Conservation (phyloP, 2,113 vertebrate species). For the Pluvialis apricaria region DNA sequence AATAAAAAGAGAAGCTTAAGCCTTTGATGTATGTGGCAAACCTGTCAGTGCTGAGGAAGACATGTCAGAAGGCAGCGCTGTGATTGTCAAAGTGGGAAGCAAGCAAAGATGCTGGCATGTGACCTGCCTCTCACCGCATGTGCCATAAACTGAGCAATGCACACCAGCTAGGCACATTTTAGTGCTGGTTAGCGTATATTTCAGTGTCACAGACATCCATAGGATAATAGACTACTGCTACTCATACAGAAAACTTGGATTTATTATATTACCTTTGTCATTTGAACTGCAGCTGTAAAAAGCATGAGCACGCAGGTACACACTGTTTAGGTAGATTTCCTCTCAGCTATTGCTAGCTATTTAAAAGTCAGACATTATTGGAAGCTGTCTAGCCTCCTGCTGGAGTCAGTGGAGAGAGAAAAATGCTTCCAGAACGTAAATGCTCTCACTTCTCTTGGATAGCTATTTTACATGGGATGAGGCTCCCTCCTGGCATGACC, state of each 20-base stretch:
- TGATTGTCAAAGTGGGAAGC: conserved; percentile 31
- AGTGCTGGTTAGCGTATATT: neutral
- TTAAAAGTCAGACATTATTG: neutral
- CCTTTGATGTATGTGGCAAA: conserved; percentile 27
- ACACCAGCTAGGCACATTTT: neutral
- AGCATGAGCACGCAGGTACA: neutral
- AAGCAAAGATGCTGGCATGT: neutral
- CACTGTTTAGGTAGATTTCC: neutral
- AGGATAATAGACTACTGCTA: neutral
- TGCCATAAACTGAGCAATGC: neutral
- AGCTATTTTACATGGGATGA: neutral
- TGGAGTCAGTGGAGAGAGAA: neutral
- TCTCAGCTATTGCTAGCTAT: neutral
- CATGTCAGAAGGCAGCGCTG: neutral
- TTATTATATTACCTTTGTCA: neutral
- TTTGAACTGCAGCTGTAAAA: neutral
- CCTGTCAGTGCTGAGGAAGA: conserved; percentile 33
- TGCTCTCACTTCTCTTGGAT: neutral
- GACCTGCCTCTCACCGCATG: neutral
- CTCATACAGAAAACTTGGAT: neutral
- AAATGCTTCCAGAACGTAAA: neutral
- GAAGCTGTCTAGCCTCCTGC: neutral
- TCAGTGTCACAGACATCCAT: neutral
- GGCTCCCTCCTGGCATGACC: neutral
- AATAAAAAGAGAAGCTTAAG: conserved; percentile 19